Conservation (phyloP, 2,888 invertebrate genomes). For the Ochropleura leucogaster region DNA sequence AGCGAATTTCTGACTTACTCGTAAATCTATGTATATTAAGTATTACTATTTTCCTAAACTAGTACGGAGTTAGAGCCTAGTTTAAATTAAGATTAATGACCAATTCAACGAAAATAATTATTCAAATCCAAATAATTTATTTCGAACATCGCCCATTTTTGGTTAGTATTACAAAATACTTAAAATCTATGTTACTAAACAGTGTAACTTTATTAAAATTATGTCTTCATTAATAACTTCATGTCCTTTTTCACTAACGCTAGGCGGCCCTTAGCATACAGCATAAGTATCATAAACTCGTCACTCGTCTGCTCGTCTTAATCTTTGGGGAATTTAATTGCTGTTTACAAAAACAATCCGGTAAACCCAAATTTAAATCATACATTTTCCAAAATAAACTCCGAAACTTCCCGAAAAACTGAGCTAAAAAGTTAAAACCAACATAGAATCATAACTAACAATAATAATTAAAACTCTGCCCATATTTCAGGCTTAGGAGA, state of each 20-base stretch:
- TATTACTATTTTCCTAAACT: constrained; percentile 14
- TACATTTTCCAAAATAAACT: constrained; percentile 14
- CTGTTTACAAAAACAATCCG: background rate
- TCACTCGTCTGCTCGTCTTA: background rate
- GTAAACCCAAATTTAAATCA: background rate
- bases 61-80: constrained; percentile 4
- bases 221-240: background rate
- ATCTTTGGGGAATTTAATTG: background rate
- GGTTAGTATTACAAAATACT: too few species aligned
- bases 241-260: background rate
- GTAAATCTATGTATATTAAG: constrained; percentile 40
- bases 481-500: constrained; percentile 81
- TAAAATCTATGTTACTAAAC: too few species aligned
- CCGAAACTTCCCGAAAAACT: constrained; percentile 21
- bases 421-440: constrained; percentile 27
- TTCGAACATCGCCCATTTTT: too few species aligned
- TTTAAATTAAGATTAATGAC: constrained; percentile 21
- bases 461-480: constrained; percentile 34
- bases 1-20: constrained; percentile 20
- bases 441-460: constrained; percentile 25
- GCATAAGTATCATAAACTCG: background rate
- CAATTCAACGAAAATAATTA: background rate
- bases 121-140: too few species aligned
- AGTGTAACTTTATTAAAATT: too few species aligned
- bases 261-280: background rate